Percentiles rank a stretch among this genome's conserved stretches.
Conservation (phyloP, 2,113 vertebrate genomes). For the Pterocles gutturalis region DNA sequence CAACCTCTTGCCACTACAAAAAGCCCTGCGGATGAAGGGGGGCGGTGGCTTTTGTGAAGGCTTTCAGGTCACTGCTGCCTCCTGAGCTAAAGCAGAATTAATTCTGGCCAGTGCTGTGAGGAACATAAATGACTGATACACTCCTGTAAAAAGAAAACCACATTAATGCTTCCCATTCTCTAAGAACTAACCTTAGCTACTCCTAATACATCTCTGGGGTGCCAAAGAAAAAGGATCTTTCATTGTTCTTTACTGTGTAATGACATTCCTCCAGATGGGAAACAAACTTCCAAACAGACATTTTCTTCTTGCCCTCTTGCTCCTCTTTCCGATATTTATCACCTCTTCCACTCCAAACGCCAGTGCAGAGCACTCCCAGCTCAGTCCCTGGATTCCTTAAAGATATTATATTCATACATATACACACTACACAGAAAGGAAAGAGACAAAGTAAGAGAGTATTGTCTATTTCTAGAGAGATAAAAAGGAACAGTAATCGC, state of each 20-base stretch:
- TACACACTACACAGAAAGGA: background rate
- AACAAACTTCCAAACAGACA: background rate
- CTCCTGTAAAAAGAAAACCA: background rate
- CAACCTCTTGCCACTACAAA: background rate
- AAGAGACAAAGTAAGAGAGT: background rate
- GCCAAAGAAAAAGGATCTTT: background rate
- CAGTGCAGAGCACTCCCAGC: background rate
- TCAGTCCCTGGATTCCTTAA: background rate
- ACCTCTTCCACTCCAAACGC: background rate
- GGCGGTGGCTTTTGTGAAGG: background rate
- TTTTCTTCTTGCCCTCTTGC: background rate
- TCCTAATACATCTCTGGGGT: background rate
- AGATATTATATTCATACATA: background rate
- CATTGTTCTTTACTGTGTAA: background rate
- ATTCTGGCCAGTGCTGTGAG: background rate
- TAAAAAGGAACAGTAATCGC: conserved; percentile 29
- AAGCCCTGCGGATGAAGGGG: background rate
- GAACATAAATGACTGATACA: background rate
- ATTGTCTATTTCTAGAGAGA: conserved; percentile 37
- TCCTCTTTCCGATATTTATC: conserved; percentile 1
- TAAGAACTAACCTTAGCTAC: background rate
- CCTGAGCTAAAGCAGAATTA: conserved; percentile 16
- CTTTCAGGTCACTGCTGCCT: background rate
- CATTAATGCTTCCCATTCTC: background rate
- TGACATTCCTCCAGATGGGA: background rate